Evolutionary conservation across 2,888 invertebrate genomes (phyloP).

Genomic region (Scaptomyza polygonia): DNA sequence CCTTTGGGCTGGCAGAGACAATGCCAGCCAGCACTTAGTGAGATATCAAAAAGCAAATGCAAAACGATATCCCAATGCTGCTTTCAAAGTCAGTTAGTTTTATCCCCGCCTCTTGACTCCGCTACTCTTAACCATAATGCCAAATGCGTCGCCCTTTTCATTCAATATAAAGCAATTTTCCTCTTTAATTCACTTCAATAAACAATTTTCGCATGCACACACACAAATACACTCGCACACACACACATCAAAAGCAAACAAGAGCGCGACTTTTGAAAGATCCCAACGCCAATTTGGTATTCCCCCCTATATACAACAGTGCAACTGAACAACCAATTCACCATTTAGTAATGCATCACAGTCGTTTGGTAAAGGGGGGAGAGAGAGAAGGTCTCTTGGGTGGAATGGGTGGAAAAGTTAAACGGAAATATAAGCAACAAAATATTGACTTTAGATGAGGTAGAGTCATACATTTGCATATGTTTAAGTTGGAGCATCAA

Average conservation of each 20-base stretch:
- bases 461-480: conserved; percentile 14
- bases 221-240: neutral
- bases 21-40: conserved; percentile 69
- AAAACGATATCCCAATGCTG: conserved; percentile 35
- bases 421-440: neutral
- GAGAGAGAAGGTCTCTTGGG: too few species aligned
- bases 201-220: conserved; percentile 61
- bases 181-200: conserved; percentile 77
- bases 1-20: conserved; percentile 63
- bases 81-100: conserved; percentile 37
- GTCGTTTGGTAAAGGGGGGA: neutral
- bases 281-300: conserved; percentile 30
- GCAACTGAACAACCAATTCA: conserved; percentile 4
- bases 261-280: conserved; percentile 52
- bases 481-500: neutral
- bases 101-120: neutral
- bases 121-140: conserved; percentile 41
- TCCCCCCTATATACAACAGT: neutral
- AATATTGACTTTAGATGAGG: conserved; percentile 9
- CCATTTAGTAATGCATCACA: conserved; percentile 27
- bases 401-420: conserved; percentile 21
- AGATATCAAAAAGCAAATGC: conserved; percentile 64
- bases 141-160: conserved; percentile 63
- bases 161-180: conserved; percentile 78
- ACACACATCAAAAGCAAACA: conserved; percentile 55